Evolutionary conservation across 1,140 invertebrate species (phyloP).

Genomic region (Trachymyrmex cornetzi): DNA sequence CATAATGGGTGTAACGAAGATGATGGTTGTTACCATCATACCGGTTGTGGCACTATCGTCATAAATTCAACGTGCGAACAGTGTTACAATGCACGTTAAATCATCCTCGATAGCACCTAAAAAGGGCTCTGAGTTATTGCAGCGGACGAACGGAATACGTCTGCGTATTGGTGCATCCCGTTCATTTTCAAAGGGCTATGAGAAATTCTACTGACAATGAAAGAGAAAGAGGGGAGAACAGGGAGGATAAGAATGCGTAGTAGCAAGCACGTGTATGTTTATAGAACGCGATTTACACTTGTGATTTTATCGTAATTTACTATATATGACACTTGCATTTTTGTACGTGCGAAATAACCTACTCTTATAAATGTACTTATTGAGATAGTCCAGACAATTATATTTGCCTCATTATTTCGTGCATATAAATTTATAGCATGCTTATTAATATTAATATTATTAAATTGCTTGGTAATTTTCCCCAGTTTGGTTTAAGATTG

Average conservation of each 20-base stretch:
- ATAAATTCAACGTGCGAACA: slow-evolving; percentile 81
- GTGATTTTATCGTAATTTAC: neutral
- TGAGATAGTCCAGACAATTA: neutral
- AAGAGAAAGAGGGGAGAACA: neutral
- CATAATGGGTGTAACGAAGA: slow-evolving; percentile 78
- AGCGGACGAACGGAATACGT: slow-evolving; percentile 6
- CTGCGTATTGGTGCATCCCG: slow-evolving; percentile 31
- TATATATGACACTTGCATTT: neutral
- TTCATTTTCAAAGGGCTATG: slow-evolving; percentile 54
- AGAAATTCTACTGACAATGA: slow-evolving; percentile 27
- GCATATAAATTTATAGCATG: neutral
- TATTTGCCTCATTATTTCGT: neutral
- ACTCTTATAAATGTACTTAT: neutral
- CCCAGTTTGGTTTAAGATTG: too few species aligned
- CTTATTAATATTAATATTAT: too few species aligned
- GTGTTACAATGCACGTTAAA: slow-evolving; percentile 80
- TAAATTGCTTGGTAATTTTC: too few species aligned
- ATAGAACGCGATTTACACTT: slow-evolving; percentile 20
- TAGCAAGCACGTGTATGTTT: neutral
- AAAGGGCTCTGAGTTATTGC: slow-evolving; percentile 79
- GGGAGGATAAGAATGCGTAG: neutral
- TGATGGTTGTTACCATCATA: slow-evolving; percentile 73
- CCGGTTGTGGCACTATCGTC: slow-evolving; percentile 71
- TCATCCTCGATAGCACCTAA: slow-evolving; percentile 77
- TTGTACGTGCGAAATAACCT: neutral